Conservation (phyloP, 2,888 invertebrate genomes). For the Tetragonisca angustula region DNA sequence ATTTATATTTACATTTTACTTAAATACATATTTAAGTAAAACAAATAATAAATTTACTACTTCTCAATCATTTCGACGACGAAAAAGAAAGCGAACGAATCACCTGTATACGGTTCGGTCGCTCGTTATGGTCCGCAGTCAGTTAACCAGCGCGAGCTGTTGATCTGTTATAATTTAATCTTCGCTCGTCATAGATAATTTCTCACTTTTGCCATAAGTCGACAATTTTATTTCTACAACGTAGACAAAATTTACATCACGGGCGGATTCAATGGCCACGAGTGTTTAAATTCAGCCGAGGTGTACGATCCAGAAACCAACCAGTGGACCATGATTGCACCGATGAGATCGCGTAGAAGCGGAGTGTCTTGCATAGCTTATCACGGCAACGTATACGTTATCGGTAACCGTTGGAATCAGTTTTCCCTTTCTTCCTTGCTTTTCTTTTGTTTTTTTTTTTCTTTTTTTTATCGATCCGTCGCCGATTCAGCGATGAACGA, state of each 20-base stretch:
- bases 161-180: background rate
- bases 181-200: background rate
- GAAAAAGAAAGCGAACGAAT: no score
- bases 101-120: no score
- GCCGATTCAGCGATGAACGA: background rate
- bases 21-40: no score
- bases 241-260: slow-evolving; percentile 91
- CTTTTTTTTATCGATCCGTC: rapidly evolving
- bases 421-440: no score
- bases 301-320: slow-evolving; percentile 91
- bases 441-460: no score
- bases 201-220: background rate
- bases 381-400: slow-evolving; percentile 89
- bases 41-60: no score
- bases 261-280: slow-evolving; percentile 96
- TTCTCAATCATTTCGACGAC: no score
- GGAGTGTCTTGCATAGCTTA: slow-evolving; percentile 96
- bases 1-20: no score
- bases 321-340: slow-evolving; percentile 92
- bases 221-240: background rate
- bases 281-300: slow-evolving; percentile 94
- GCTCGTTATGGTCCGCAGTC: no score
- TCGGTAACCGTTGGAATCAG: slow-evolving; percentile 78
- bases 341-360: slow-evolving; percentile 94
- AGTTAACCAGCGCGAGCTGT: no score